Evolutionary conservation across 2,113 vertebrate species (phyloP).

Genomic region (Sphyrna mokarran): DNA sequence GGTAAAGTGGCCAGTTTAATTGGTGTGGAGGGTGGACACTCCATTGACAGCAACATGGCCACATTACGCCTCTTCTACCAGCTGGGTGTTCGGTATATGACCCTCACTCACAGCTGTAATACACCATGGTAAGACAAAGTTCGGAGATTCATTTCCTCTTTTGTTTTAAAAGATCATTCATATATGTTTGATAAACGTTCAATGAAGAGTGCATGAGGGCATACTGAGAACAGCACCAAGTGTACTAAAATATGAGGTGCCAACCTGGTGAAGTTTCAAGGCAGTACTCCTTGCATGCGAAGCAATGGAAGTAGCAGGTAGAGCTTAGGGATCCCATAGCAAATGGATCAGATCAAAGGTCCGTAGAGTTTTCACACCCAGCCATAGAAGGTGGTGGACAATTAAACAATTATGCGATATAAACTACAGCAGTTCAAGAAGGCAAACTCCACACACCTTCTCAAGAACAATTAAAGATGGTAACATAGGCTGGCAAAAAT

Average conservation of each 20-base stretch:
- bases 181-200: background rate
- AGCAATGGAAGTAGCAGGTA: too few relatives aligned
- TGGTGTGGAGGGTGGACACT: slow-evolving; percentile 86
- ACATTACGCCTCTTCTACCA: slow-evolving; percentile 74
- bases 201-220: too few relatives aligned
- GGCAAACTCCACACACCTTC: too few relatives aligned
- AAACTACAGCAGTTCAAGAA: too few relatives aligned
- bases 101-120: slow-evolving; percentile 88
- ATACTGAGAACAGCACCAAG: background rate
- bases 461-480: too few relatives aligned
- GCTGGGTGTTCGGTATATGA: slow-evolving; percentile 85
- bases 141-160: background rate
- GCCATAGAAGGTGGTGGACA: too few relatives aligned
- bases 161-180: background rate
- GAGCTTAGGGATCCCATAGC: too few relatives aligned
- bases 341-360: too few relatives aligned
- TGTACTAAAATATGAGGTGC: background rate
- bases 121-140: slow-evolving; percentile 75
- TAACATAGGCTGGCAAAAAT: background rate
- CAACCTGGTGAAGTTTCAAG: background rate
- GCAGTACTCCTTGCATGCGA: too few relatives aligned
- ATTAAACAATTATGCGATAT: too few relatives aligned
- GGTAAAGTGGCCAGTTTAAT: slow-evolving; percentile 80
- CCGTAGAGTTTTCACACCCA: too few relatives aligned
- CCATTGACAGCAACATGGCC: slow-evolving; percentile 83